Evolutionary conservation across 1,140 invertebrate genomes (phyloP).

Genomic region (Palaemon carinicauda): DNA sequence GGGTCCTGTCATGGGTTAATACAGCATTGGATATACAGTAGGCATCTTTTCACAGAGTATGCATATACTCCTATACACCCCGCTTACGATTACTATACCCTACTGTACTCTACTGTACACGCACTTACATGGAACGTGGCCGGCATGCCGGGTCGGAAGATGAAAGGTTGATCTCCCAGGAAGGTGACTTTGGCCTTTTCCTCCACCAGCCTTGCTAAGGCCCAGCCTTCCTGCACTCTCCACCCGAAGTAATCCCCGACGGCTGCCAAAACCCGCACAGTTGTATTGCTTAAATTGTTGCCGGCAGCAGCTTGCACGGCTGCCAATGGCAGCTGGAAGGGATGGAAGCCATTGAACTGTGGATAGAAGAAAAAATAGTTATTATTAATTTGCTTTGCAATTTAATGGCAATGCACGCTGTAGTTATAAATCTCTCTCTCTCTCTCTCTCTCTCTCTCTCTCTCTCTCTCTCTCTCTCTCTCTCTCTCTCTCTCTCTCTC

Average conservation of each 20-base stretch:
- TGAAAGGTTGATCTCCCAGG: conserved; percentile 67
- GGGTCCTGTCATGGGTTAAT: too few species aligned
- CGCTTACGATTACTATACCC: too few species aligned
- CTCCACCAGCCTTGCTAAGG: conserved; percentile 86
- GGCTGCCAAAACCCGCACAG: conserved; percentile 54
- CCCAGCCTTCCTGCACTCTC: conserved; percentile 83
- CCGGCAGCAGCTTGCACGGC: neutral
- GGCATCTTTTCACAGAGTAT: too few species aligned
- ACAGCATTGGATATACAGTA: too few species aligned
- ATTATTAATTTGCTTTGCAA: too few species aligned
- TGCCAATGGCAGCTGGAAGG: neutral
- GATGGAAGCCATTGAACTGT: neutral
- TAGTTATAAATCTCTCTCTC: too few species aligned
- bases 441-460: too few species aligned
- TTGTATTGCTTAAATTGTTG: conserved; percentile 21
- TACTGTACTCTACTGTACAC: neutral
- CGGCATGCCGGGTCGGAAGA: conserved; percentile 71
- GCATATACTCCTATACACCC: too few species aligned
- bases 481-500: too few species aligned
- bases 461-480: too few species aligned
- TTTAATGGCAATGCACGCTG: too few species aligned
- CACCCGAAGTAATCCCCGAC: conserved; percentile 73
- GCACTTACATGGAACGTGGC: conserved; percentile 68
- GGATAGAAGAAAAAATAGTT: too few species aligned
- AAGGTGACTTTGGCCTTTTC: conserved; percentile 78